These are phyloP conservation scores for Melinaea menophilus DNA, from an alignment of 2,888 invertebrate species.

Conservation along the genomic window DNA sequence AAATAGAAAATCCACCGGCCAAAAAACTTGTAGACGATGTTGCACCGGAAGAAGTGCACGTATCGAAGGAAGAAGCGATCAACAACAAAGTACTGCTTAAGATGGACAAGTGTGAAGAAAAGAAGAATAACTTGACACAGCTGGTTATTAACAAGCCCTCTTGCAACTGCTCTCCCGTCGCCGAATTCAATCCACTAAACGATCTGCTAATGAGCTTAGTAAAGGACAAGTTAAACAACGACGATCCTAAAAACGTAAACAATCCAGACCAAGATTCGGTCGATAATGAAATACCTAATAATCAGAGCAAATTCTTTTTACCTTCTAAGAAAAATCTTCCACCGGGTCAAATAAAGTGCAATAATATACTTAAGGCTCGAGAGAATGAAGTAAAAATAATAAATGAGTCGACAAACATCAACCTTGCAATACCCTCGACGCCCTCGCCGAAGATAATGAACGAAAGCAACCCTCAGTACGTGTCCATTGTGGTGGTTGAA, in stretches of 20 bases:
- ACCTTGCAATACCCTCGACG: slow-evolving; percentile 65
- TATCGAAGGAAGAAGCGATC: slow-evolving; percentile 71
- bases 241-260: slow-evolving; percentile 81
- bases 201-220: slow-evolving; percentile 73
- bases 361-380: slow-evolving; percentile 91
- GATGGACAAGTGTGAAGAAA: slow-evolving; percentile 65
- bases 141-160: slow-evolving; percentile 65
- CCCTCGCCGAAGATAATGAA: slow-evolving; percentile 76
- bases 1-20: slow-evolving; percentile 57
- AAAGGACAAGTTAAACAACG: slow-evolving; percentile 77
- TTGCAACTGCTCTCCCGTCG: slow-evolving; percentile 69
- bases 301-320: slow-evolving; percentile 82
- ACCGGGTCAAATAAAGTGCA: slow-evolving; percentile 95
- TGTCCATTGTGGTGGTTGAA: slow-evolving; percentile 72
- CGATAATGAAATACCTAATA: slow-evolving; percentile 82
- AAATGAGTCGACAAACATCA: slow-evolving; percentile 67
- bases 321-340: slow-evolving; percentile 85
- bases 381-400: slow-evolving; percentile 71
- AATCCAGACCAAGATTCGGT: slow-evolving; percentile 74
- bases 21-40: slow-evolving; percentile 67
- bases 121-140: slow-evolving; percentile 66
- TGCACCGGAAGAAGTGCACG: slow-evolving; percentile 54
- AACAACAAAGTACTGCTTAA: slow-evolving; percentile 71
- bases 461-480: slow-evolving; percentile 72
- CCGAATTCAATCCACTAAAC: slow-evolving; percentile 69